Conservation (phyloP, 2,888 invertebrate species). For the Pristionchus fissidentatus region DNA sequence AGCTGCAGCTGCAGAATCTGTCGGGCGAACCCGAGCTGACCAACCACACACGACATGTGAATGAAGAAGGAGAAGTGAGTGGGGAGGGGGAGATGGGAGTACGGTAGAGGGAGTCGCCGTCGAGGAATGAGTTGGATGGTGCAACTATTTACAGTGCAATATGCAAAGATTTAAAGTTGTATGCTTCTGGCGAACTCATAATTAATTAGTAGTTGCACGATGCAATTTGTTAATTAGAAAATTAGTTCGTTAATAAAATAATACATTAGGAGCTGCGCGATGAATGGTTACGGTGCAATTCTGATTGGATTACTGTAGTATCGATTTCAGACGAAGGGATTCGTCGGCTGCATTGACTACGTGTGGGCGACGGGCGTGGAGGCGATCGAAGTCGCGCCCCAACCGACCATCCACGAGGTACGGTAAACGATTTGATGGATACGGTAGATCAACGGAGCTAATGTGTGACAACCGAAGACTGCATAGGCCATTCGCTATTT, state of each 20-base stretch:
- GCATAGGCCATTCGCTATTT: too few relatives aligned
- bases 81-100: not conserved
- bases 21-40: not conserved
- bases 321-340: not conserved
- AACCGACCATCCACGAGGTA: slow-evolving; percentile 7
- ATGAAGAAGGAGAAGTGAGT: not conserved
- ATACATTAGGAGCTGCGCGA: too few relatives aligned
- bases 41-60: not conserved
- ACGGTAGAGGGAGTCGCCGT: not conserved
- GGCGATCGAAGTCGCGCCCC: not conserved
- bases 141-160: not conserved
- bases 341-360: slow-evolving; percentile 26
- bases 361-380: slow-evolving; percentile 26
- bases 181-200: too few relatives aligned
- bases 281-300: too few relatives aligned
- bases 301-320: too few relatives aligned
- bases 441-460: too few relatives aligned
- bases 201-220: too few relatives aligned
- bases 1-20: not conserved
- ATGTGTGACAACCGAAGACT: too few relatives aligned
- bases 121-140: not conserved
- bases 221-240: too few relatives aligned
- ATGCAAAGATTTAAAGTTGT: too few relatives aligned
- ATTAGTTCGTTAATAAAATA: too few relatives aligned
- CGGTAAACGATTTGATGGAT: too few relatives aligned